Evolutionary conservation across 2,888 invertebrate genomes (phyloP).

Genomic region (Oasisia sp.): DNA sequence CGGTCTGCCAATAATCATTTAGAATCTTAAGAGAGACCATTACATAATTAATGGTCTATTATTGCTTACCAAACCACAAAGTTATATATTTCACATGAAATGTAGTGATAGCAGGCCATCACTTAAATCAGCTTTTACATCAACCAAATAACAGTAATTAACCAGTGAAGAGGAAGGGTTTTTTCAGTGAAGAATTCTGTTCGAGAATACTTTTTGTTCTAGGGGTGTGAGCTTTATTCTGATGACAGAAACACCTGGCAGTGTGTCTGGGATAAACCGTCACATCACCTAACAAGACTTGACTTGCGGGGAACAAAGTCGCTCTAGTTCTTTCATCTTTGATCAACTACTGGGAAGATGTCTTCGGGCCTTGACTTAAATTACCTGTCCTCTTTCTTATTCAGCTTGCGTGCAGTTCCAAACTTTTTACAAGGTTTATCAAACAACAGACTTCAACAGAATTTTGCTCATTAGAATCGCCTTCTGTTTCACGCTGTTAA

Average conservation of each 20-base stretch:
- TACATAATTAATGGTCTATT: neutral
- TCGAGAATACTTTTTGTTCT: neutral
- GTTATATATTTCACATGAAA: neutral
- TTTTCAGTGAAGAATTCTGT: neutral
- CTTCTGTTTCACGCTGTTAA: neutral
- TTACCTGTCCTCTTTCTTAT: neutral
- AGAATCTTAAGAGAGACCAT: too few relatives aligned
- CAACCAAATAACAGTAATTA: neutral
- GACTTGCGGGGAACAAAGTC: neutral
- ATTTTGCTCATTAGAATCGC: neutral
- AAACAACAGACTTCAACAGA: neutral
- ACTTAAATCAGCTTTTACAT: neutral
- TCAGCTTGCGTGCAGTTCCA: neutral
- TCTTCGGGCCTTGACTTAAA: neutral
- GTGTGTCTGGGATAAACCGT: neutral
- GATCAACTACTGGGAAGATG: neutral
- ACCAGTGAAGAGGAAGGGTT: neutral
- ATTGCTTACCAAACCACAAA: neutral
- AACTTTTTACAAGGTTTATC: neutral
- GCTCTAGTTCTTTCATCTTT: neutral
- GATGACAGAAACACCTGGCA: neutral
- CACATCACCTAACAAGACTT: neutral
- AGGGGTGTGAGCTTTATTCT: neutral
- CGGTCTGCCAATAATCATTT: too few relatives aligned
- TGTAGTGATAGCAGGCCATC: neutral